Base-by-base conservation (phyloP, 2,113 vertebrate genomes). In the Dasyprocta punctata region DNA sequence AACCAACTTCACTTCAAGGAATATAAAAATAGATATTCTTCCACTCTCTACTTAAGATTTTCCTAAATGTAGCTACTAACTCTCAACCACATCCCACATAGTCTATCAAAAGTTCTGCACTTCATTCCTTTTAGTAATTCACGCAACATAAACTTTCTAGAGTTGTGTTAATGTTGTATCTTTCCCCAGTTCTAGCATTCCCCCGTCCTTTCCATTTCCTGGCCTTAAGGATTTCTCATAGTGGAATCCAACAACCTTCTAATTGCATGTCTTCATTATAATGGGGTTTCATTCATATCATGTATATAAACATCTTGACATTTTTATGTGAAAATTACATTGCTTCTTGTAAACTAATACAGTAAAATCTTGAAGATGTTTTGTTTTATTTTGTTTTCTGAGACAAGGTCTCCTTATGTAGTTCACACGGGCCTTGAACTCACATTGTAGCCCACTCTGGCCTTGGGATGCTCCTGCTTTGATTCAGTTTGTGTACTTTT, bases 211-310 rank as follows among this genome's bases (percentile, higher is more conserved):
- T 73, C 1, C 38, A 30, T 87, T 93, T 86, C 33, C 24, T 78
- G 11, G 9, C 81, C 0, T 61, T 93, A 87, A 0, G 47, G 38
- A 78, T 95, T 93, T 82, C 38, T 94, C 8, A 80, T 67, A 90
- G 41, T 91, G 90, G 93, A 97, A 89, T 94, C 17, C n/a, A 56
- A 86, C 3, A 44, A 20, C 13, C 38, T 96, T 86, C 60, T n/a
- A 96, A 92, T 75, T 96, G 60, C n/a, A 69, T 92, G 7, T 30
- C 87, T 83, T 96, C 56, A 94, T 93, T 67, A 52, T 60, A 24
- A 65, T 80, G 26, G 44, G 12, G 56, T 92, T 22, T 80, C 61
- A 94, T 93, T 95, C 28, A 82, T 38, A 83, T 81, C 12, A 89
- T 84, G 26, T 61, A 30, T 88, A 2, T 85, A 85, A 89, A 44